Conservation (phyloP, 2,888 invertebrate genomes). For the Elmis aenea region DNA sequence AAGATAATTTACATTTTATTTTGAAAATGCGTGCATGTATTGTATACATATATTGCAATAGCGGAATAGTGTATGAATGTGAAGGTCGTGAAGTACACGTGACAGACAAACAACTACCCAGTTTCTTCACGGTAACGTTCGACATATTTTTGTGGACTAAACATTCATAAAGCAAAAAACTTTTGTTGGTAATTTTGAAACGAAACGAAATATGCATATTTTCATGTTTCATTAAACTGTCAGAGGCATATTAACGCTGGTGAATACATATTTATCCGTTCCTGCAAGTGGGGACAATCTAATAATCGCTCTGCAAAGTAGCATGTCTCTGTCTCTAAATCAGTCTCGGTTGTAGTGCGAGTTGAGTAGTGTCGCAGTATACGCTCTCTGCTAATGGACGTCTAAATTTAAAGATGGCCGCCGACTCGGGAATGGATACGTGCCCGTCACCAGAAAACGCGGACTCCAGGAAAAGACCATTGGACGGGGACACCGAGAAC, state of each 20-base stretch:
- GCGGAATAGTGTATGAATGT: too few relatives aligned
- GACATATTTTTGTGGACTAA: too few relatives aligned
- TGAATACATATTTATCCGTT: too few relatives aligned
- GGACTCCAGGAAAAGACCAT: slow-evolving; percentile 85
- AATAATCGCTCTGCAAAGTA: slow-evolving; percentile 23
- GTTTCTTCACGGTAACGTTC: slow-evolving; percentile 13
- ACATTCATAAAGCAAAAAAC: too few relatives aligned
- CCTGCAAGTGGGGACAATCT: slow-evolving; percentile 27
- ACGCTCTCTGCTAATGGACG: slow-evolving; percentile 30
- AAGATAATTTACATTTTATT: too few relatives aligned
- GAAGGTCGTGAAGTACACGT: slow-evolving; percentile 23
- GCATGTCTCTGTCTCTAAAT: slow-evolving; percentile 23
- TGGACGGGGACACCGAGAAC: slow-evolving; percentile 83
- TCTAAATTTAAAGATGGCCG: slow-evolving; percentile 66
- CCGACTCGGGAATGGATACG: slow-evolving; percentile 90
- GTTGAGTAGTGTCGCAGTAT: slow-evolving; percentile 23
- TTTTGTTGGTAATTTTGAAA: too few relatives aligned
- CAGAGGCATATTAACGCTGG: too few relatives aligned
- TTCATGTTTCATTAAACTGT: too few relatives aligned
- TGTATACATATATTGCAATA: too few relatives aligned
- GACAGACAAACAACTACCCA: slow-evolving; percentile 16
- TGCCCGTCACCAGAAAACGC: slow-evolving; percentile 89
- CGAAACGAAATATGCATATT: too few relatives aligned
- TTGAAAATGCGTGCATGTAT: too few relatives aligned
- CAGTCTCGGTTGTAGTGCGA: slow-evolving; percentile 20